phyloP scores from a whole-genome alignment of 2,888 invertebrate genomes.

The Coenonympha glycerion region DNA sequence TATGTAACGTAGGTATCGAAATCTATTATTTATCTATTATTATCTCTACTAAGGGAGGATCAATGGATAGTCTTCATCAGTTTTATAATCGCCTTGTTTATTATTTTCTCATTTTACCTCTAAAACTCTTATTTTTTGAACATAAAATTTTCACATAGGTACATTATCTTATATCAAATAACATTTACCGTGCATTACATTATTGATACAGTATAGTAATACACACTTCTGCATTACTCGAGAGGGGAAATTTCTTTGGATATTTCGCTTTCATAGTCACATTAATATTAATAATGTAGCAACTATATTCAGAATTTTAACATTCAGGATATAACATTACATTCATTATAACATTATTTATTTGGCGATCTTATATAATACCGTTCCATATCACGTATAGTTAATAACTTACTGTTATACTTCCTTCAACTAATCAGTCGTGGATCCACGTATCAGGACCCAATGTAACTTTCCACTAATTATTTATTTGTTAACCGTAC shows the following conservation, averaged over 20 bases:
- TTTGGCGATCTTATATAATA: constrained; percentile 73
- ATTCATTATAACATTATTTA: constrained; percentile 58
- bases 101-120: constrained; percentile 57
- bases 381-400: constrained; percentile 69
- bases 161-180: constrained; percentile 64
- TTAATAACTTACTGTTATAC: constrained; percentile 69
- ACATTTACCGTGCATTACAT: constrained; percentile 58
- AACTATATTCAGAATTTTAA: constrained; percentile 60
- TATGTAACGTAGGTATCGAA: too few relatives aligned
- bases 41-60: constrained; percentile 12
- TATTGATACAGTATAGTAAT: constrained; percentile 31
- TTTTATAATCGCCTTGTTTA: constrained; percentile 69
- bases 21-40: background rate
- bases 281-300: constrained; percentile 46
- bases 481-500: constrained; percentile 18
- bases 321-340: constrained; percentile 56
- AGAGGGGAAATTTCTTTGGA: constrained; percentile 37
- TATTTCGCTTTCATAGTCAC: constrained; percentile 34
- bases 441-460: constrained; percentile 65
- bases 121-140: constrained; percentile 56
- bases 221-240: constrained; percentile 32
- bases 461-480: constrained; percentile 68
- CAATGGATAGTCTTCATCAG: constrained; percentile 46
- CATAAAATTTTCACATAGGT: constrained; percentile 68
- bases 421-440: constrained; percentile 74